Evolutionary conservation across 2,113 vertebrate species (phyloP).

Genomic region (Anoura caudifer): DNA sequence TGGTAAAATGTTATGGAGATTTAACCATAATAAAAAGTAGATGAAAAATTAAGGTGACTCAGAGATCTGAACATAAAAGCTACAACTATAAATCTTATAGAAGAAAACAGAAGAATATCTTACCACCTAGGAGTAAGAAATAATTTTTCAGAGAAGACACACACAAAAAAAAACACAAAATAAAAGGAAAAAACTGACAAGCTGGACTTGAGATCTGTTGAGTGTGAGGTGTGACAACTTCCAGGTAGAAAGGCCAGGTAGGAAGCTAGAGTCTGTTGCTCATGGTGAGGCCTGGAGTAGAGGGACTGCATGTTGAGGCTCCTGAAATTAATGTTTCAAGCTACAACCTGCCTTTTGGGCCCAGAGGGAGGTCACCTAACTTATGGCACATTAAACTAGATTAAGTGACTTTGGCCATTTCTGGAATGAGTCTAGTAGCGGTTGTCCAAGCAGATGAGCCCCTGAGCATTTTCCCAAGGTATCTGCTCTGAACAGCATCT

Average conservation of each 20-base stretch:
- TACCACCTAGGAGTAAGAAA: not conserved
- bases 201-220: not conserved
- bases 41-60: not conserved
- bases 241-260: too few species aligned
- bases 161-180: not conserved
- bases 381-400: not conserved
- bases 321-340: not conserved
- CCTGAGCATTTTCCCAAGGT: not conserved
- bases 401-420: not conserved
- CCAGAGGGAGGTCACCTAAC: not conserved
- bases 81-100: not conserved
- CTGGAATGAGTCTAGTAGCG: not conserved
- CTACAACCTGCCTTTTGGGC: not conserved
- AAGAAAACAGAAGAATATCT: not conserved
- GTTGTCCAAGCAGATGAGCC: not conserved
- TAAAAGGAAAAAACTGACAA: not conserved
- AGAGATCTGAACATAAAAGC: not conserved
- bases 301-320: not conserved
- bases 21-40: not conserved
- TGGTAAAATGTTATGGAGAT: not conserved
- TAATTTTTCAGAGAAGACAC: not conserved
- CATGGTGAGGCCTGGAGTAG: not conserved
- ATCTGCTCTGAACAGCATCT: not conserved
- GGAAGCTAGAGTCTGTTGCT: not conserved
- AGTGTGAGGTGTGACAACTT: not conserved